phyloP scores from a whole-genome alignment of 2,888 invertebrate species.

The Xylocampa areola region DNA sequence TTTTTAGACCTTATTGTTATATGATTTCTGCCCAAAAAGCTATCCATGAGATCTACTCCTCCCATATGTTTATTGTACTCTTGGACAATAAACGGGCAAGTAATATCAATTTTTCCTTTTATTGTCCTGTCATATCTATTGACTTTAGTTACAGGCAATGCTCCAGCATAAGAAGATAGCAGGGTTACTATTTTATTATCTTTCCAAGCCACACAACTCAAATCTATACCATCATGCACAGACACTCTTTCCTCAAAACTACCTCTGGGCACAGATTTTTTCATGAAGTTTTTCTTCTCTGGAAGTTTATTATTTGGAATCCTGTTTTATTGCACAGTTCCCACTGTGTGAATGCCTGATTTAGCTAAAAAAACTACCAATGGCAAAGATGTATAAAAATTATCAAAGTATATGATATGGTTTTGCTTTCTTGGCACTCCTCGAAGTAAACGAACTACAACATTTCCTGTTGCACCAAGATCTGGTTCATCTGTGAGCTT shows the following conservation, averaged over 20 bases:
- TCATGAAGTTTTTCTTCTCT: slow-evolving; percentile 66
- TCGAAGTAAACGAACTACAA: slow-evolving; percentile 44
- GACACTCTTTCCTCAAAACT: slow-evolving; percentile 67
- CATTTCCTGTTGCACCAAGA: slow-evolving; percentile 38
- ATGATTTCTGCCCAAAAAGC: slow-evolving; percentile 31
- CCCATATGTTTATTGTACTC: slow-evolving; percentile 18
- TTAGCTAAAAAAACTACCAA: slow-evolving; percentile 62
- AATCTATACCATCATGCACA: slow-evolving; percentile 49
- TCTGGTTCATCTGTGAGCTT: slow-evolving; percentile 39
- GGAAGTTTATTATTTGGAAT: slow-evolving; percentile 64
- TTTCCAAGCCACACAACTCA: slow-evolving; percentile 26
- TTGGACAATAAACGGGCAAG: slow-evolving; percentile 22
- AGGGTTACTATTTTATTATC: slow-evolving; percentile 26
- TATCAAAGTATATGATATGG: slow-evolving; percentile 62
- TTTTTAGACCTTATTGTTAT: slow-evolving; percentile 37
- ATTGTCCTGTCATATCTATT: slow-evolving; percentile 11
- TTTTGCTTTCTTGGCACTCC: slow-evolving; percentile 45
- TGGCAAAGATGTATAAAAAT: slow-evolving; percentile 65
- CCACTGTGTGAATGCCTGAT: slow-evolving; percentile 61
- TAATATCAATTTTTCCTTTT: slow-evolving; percentile 13
- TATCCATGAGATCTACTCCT: slow-evolving; percentile 26
- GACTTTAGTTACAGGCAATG: slow-evolving; percentile 19
- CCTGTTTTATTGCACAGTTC: slow-evolving; percentile 66
- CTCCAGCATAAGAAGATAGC: slow-evolving; percentile 24
- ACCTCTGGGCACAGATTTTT: slow-evolving; percentile 67